Conservation (phyloP, 2,797 vertebrate genomes). For the Fratercula arctica region DNA sequence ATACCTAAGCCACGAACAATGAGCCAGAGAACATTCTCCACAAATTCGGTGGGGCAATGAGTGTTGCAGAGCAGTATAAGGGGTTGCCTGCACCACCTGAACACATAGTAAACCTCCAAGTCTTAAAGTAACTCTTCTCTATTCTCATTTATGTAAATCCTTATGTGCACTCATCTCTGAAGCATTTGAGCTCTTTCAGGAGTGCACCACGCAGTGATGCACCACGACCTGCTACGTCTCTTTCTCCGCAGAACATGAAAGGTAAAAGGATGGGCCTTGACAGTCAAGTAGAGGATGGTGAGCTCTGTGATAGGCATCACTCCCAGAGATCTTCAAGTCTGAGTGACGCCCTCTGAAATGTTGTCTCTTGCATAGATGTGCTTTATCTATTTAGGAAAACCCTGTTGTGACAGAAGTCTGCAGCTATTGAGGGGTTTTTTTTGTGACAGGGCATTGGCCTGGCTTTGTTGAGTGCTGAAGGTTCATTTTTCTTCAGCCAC, state of each 20-base stretch:
- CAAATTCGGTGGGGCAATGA: neutral
- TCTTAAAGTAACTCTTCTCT: neutral
- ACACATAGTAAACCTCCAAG: neutral
- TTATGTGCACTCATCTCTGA: neutral
- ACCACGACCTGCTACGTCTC: neutral
- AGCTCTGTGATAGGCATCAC: neutral
- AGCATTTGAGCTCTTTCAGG: neutral
- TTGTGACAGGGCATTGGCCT: neutral
- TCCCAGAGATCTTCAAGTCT: neutral
- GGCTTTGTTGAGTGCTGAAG: neutral
- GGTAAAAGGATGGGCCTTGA: neutral
- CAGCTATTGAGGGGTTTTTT: neutral
- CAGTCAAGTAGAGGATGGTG: neutral
- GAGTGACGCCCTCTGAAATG: neutral
- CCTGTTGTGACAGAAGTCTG: neutral
- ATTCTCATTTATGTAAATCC: neutral
- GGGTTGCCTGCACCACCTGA: neutral
- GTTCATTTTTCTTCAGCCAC: neutral
- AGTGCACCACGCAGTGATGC: neutral
- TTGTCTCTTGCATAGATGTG: neutral
- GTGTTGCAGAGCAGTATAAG: neutral
- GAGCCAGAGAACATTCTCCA: neutral
- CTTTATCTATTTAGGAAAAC: neutral
- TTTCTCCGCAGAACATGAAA: neutral
- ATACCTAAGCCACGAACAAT: neutral